phyloP scores from a whole-genome alignment of 2,113 vertebrate species.

The Rhinolophus sinicus region DNA sequence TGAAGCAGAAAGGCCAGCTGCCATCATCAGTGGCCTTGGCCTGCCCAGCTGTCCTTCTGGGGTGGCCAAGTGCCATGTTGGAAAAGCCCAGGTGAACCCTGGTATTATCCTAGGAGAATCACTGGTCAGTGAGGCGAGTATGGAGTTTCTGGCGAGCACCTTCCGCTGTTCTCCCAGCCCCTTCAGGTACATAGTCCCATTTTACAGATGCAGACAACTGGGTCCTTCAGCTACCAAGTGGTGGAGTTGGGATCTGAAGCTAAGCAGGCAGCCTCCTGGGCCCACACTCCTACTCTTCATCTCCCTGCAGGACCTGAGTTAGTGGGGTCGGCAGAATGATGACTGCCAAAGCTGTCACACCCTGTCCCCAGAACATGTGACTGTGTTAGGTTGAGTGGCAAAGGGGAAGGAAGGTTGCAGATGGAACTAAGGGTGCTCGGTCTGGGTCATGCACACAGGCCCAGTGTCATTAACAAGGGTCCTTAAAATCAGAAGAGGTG shows the following conservation, averaged over 20 bases:
- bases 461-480: neutral
- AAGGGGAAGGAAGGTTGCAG: neutral
- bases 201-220: fast-evolving
- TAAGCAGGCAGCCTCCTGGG: no score
- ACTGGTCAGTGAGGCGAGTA: neutral
- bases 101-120: neutral
- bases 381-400: fast-evolving
- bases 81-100: neutral
- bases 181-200: fast-evolving
- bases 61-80: fast-evolving
- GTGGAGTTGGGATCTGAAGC: neutral
- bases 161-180: neutral
- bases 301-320: neutral
- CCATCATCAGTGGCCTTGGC: neutral
- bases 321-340: neutral
- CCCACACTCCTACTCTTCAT: neutral
- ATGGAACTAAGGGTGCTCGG: neutral
- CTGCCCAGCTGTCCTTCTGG: neutral
- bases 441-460: neutral
- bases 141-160: neutral
- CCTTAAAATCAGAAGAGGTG: neutral
- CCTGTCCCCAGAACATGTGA: neutral
- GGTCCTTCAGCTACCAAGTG: neutral
- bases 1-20: neutral
- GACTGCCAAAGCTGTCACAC: fast-evolving